Percentiles rank a stretch among this genome's conserved stretches.
These are phyloP conservation scores for Zootermopsis nevadensis DNA, from an alignment of 2,888 invertebrate species.

Conservation along the genomic window DNA sequence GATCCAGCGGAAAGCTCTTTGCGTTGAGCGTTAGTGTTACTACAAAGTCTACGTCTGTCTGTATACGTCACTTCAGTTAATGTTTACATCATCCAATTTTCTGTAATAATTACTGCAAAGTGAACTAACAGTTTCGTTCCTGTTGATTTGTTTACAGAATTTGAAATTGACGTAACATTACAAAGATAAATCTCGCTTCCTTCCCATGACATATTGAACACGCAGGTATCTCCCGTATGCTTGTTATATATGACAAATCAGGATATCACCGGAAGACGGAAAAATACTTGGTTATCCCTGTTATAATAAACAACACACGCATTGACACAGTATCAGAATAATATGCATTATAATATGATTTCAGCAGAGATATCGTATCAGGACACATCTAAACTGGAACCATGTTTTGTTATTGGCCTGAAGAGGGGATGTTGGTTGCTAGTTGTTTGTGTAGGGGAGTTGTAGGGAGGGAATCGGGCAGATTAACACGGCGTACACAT, in stretches of 20 bases:
- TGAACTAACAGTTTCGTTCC: too few relatives aligned
- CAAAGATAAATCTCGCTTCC: not conserved
- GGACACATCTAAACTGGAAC: constrained; percentile 2
- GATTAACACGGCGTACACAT: constrained; percentile 10
- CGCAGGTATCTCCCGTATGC: not conserved
- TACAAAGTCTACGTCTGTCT: too few relatives aligned
- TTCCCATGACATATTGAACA: not conserved
- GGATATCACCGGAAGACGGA: not conserved
- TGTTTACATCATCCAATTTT: too few relatives aligned
- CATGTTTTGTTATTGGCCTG: not conserved
- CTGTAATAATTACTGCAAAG: too few relatives aligned
- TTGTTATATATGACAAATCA: not conserved
- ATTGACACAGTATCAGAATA: not conserved
- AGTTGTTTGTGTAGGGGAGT: not conserved
- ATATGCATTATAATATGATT: constrained; percentile 5
- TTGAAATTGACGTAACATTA: too few relatives aligned
- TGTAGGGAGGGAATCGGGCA: not conserved
- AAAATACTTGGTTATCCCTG: not conserved
- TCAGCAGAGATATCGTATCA: not conserved
- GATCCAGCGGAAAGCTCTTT: too few relatives aligned
- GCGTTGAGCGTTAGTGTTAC: too few relatives aligned
- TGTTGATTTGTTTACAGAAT: too few relatives aligned
- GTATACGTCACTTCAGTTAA: too few relatives aligned
- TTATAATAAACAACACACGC: not conserved
- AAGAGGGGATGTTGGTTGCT: not conserved